Conservation (phyloP, 2,797 vertebrate species). For the Neosalanx taihuensis region DNA sequence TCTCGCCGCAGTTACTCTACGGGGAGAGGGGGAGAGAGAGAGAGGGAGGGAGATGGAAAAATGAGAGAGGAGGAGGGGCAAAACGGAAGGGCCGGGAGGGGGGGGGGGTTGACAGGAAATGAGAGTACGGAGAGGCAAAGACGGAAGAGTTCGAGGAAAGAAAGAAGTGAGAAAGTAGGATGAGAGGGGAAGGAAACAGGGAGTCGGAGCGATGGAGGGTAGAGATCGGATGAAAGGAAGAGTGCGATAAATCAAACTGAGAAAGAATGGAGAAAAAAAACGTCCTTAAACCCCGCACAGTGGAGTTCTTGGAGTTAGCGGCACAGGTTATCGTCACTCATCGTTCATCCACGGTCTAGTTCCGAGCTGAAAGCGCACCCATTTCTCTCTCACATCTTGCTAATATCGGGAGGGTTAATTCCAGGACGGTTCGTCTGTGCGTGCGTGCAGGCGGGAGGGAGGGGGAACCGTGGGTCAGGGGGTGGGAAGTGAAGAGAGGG, state of each 20-base stretch:
- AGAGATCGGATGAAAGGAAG: neutral
- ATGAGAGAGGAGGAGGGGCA: conserved; percentile 13
- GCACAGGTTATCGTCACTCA: no score
- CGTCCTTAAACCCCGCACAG: neutral
- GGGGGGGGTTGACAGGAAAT: neutral
- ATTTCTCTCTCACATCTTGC: no score
- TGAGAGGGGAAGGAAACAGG: neutral
- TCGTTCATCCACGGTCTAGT: no score
- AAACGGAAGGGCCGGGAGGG: neutral
- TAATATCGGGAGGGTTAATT: no score
- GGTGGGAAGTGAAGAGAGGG: neutral
- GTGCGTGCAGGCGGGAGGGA: neutral
- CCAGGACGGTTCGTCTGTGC: neutral
- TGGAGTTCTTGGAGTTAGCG: no score
- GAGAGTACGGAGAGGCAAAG: neutral
- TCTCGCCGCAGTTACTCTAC: conserved; percentile 97
- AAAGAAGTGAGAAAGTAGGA: neutral
- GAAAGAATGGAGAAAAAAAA: neutral
- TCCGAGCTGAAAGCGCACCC: no score
- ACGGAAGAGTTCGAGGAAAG: neutral
- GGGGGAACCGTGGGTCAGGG: neutral
- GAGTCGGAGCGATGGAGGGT: neutral
- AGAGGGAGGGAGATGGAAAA: neutral
- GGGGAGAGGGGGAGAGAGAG: neutral
- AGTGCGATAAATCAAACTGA: neutral